phyloP scores from a whole-genome alignment of 2,888 invertebrate genomes.

The Pollenia griseotomentosa region DNA sequence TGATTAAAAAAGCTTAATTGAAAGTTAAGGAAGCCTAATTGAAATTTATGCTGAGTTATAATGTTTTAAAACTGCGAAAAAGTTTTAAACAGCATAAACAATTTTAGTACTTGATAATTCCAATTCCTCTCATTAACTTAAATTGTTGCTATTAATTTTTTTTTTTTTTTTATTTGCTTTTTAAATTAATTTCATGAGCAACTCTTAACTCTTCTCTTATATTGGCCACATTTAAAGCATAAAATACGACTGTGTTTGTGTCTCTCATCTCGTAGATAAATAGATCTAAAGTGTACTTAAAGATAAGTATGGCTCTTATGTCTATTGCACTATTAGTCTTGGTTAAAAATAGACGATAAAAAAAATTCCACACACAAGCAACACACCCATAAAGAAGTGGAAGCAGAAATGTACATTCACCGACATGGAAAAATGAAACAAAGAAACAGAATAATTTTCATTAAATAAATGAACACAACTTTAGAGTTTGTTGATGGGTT shows the following conservation, averaged over 20 bases:
- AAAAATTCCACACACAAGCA: constrained; percentile 9
- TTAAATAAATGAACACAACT: constrained; percentile 54
- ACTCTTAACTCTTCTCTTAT: constrained; percentile 44
- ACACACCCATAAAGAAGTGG: constrained; percentile 23
- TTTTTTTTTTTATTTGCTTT: not conserved
- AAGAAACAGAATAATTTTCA: constrained; percentile 49
- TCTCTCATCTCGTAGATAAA: constrained; percentile 37
- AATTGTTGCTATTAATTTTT: no score
- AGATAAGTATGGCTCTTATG: constrained; percentile 69
- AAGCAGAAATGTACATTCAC: constrained; percentile 27
- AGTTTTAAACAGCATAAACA: no score
- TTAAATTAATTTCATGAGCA: constrained; percentile 25
- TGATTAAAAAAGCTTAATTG: no score
- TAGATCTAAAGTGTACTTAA: constrained; percentile 68
- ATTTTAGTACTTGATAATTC: no score
- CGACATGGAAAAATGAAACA: constrained; percentile 14
- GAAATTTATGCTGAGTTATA: no score
- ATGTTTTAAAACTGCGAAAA: no score
- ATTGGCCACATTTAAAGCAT: constrained; percentile 62
- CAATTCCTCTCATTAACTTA: no score
- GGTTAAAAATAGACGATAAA: constrained; percentile 54
- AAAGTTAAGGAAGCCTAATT: no score
- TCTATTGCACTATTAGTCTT: constrained; percentile 67
- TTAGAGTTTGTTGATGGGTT: not conserved
- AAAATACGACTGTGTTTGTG: constrained; percentile 45